Conservation (phyloP, 2,113 vertebrate genomes). For the Engystomops pustulosus region DNA sequence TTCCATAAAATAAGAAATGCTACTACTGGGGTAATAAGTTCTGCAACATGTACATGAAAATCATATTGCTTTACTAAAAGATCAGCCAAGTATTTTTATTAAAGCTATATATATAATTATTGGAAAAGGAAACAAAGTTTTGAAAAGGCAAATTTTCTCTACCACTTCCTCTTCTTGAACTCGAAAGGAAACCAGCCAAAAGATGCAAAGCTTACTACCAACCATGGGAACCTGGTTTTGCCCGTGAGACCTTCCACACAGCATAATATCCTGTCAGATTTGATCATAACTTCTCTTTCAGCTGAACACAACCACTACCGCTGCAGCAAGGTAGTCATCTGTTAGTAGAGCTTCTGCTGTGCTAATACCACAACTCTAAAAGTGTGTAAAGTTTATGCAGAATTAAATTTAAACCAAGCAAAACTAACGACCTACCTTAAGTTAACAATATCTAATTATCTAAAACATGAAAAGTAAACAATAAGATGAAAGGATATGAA, state of each 20-base stretch:
- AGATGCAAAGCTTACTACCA: constrained; percentile 38
- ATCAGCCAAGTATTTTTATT: constrained; percentile 1
- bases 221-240: constrained; percentile 43
- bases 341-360: not conserved
- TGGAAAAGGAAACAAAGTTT: constrained; percentile 38
- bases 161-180: constrained; percentile 49
- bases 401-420: not conserved
- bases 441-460: too few relatives aligned
- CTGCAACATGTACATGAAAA: too few relatives aligned
- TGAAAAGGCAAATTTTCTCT: constrained; percentile 19
- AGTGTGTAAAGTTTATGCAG: not conserved
- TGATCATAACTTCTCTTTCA: constrained; percentile 10
- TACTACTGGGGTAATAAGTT: too few relatives aligned
- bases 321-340: not conserved
- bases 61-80: not conserved
- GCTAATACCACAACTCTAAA: not conserved
- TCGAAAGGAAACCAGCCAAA: constrained; percentile 28
- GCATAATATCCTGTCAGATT: constrained; percentile 36
- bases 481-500: too few relatives aligned
- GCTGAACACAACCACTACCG: not conserved
- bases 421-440: not conserved
- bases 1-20: too few relatives aligned
- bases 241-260: constrained; percentile 29
- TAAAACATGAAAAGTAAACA: too few relatives aligned
- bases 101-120: constrained; percentile 37